Evolutionary conservation across 2,797 vertebrate species (phyloP), one percentile per base, ranked within the genome.

Genomic region (Onychomys leucogaster): DNA sequence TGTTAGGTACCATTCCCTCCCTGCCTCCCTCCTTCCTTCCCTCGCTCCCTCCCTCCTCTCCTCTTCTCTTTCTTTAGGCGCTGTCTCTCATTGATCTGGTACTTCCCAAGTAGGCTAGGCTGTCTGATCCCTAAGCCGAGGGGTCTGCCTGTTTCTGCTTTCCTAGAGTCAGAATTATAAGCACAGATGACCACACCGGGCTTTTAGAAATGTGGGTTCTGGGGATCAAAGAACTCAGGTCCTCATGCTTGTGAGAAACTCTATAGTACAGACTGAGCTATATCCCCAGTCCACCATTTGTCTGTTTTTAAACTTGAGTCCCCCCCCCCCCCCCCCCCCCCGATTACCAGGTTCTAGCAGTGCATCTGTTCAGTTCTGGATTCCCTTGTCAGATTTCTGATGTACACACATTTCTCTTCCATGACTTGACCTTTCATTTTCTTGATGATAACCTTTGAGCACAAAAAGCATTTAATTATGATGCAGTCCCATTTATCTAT

Each of bases 11-110:
- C 16, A 17, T 59, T 8, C 0, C 14, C 16, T 77, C 46, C 12
- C 25, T 12, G 0, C 13, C 27, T 12, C 1, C 6, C 2, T 37
- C 0, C 9, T 11, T 11, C 1, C 23, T 3, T 8, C 67, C 57
- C 37, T 86, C 1, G 7, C 16, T 77, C 46, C 13, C 10, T 34
- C 5, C 19, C 32, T 12, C 1, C 6, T 9, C 25, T 2, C 19
- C 12, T 1, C 23, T 12, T 29, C 67, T 75, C 46, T 91, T 90
- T 73, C 34, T 71, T 32, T 59, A 46, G 63, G 65, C 85, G 63
- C n/a, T 4, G 29, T 17, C 82, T 65, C 9, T 46, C 82, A 63
- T 17, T 46, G 41, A 21, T 17, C 27, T 46, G 41, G 82, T 34
- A 32, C 41, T 65, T 84, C 9, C 9, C 57, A 41, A 61, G n/a